Base-by-base conservation (phyloP, 2,888 invertebrate species). In the Dasypogon diadema region DNA sequence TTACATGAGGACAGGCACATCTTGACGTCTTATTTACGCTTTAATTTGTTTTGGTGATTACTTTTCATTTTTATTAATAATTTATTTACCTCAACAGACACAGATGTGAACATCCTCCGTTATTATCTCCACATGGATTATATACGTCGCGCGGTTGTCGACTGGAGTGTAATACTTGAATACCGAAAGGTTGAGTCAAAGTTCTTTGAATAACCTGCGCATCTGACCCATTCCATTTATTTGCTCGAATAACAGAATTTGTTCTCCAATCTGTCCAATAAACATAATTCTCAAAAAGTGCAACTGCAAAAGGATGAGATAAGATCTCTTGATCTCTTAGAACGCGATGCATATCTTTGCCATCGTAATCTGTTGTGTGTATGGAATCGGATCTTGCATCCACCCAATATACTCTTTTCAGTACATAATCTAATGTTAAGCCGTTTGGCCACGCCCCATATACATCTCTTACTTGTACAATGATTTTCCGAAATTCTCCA, bases 231-330 rank as follows among this genome's bases (percentile, higher is more conserved):
- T 92, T 92, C 92, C 94, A 96, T 87, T 97, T 97, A 87, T 94
- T 93, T 30, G 96, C 95, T 82, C 93, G 88, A 80, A 94, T 91
- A 2, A 97, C 93, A 78, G 93, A 92, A 84, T 94, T 95, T 75
- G 92, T 92, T 79, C 95, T 89, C 97, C 97, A 97, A 87, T 97
- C 97, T 0, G 96, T 96, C 96, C 96, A 97, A 87, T 95, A 97
- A 10, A 97, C 92, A 85, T 93, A 91, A 82, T 92, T 92, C 83
- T 93, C 96, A 87, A 93, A 96, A 76, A 96, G 88, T 0, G 94
- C 90, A 79, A 97, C 91, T 58, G 96, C 94, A 88, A 97, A 97
- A 0, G 97, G 96, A 88, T 97, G 97, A 60, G 93, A 91, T 74
- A 94, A 87, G 81, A 91, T 89, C 76, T 92, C 91, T 83, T 93